phyloP scores from a whole-genome alignment of 2,113 vertebrate genomes.

The Myanophis thanlyinensis region DNA sequence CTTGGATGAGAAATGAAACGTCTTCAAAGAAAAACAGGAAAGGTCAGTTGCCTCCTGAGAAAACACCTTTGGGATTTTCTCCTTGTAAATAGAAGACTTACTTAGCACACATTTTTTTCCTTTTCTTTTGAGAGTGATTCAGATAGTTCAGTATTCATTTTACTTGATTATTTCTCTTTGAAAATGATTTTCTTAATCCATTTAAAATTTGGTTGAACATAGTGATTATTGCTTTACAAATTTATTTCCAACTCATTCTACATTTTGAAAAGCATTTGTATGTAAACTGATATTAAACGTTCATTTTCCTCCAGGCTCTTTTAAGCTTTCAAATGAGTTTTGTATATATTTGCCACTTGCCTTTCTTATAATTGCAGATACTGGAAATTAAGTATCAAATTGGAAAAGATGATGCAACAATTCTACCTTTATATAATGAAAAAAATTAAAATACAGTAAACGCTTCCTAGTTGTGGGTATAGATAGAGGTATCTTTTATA shows the following conservation, averaged over 20 bases:
- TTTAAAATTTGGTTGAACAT: conserved; percentile 49
- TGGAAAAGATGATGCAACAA: not conserved
- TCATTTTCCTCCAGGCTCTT: conserved; percentile 37
- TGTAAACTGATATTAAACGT: conserved; percentile 49
- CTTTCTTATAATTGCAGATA: conserved; percentile 30
- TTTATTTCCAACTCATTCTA: conserved; percentile 5
- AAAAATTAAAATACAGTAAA: not conserved
- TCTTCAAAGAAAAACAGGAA: too few relatives aligned
- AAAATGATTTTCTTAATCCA: conserved; percentile 45
- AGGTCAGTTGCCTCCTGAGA: too few relatives aligned
- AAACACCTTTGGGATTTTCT: not conserved
- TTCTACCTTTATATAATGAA: not conserved
- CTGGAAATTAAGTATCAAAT: not conserved
- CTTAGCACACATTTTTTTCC: not conserved
- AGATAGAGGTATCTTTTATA: not conserved
- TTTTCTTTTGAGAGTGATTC: conserved; percentile 30
- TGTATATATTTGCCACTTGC: conserved; percentile 26
- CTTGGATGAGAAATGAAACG: too few relatives aligned
- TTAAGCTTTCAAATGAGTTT: conserved; percentile 42
- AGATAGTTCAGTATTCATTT: conserved; percentile 25
- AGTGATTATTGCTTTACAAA: conserved; percentile 46
- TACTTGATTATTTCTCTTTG: conserved; percentile 55
- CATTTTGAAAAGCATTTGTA: not conserved
- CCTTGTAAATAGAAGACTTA: not conserved
- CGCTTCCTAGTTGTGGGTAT: not conserved